Conservation (phyloP, 2,888 invertebrate genomes). For the Platycnemis pennipes region DNA sequence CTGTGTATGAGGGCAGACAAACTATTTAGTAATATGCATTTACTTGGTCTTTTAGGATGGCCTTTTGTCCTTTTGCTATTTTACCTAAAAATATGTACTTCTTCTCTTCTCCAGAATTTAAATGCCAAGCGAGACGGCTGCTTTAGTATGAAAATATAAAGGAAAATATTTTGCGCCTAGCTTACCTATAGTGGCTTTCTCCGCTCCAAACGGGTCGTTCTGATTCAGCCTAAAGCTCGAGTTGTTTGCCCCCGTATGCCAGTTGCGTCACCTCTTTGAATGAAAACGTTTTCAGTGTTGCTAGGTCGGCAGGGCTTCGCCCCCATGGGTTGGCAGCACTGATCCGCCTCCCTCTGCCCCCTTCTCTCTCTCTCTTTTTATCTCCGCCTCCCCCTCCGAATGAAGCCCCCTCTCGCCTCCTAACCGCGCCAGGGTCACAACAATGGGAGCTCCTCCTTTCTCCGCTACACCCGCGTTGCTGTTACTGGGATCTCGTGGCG, state of each 20-base stretch:
- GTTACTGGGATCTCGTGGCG: slow-evolving; percentile 34
- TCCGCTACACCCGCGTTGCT: slow-evolving; percentile 34
- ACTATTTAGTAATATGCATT: too few relatives aligned
- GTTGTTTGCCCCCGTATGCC: not conserved
- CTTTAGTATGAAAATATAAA: too few relatives aligned
- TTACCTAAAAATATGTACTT: too few relatives aligned
- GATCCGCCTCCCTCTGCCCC: not conserved
- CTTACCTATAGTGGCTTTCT: not conserved
- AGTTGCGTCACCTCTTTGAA: not conserved
- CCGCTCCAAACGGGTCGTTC: not conserved
- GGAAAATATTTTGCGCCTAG: too few relatives aligned
- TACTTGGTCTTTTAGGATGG: too few relatives aligned
- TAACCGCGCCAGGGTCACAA: slow-evolving; percentile 51
- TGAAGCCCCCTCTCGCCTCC: not conserved
- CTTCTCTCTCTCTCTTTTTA: not conserved
- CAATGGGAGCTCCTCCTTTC: slow-evolving; percentile 55
- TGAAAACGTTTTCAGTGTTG: not conserved
- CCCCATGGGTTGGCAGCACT: not conserved
- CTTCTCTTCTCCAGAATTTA: too few relatives aligned
- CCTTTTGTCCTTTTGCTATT: too few relatives aligned
- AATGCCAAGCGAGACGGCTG: too few relatives aligned
- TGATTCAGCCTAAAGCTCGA: not conserved
- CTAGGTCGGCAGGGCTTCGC: not conserved
- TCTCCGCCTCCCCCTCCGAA: not conserved
- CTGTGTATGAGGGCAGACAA: too few relatives aligned